Evolutionary conservation across 2,113 vertebrate genomes (phyloP).

Genomic region (Bubalus kerabau): DNA sequence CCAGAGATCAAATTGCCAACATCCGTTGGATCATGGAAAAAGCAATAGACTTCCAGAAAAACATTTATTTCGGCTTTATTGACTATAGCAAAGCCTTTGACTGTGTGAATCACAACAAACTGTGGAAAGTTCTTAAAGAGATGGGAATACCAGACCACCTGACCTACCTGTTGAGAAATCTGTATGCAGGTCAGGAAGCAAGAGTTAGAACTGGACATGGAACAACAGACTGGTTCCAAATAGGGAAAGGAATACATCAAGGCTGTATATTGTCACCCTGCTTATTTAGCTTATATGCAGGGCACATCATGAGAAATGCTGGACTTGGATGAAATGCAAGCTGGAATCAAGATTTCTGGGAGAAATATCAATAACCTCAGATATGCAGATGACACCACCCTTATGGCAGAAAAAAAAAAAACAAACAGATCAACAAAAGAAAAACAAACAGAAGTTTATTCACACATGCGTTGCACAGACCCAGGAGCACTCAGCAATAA

Average conservation of each 20-base stretch:
- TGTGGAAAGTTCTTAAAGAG: not conserved
- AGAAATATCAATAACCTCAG: not conserved
- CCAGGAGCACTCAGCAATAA: not conserved
- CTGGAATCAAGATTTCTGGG: rapidly evolving
- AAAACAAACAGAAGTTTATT: not conserved
- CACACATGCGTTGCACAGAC: not conserved
- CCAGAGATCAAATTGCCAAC: not conserved
- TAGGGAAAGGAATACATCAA: not conserved
- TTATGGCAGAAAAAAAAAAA: not conserved
- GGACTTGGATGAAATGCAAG: not conserved
- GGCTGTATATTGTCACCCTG: not conserved
- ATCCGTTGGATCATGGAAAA: not conserved
- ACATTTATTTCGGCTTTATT: not conserved
- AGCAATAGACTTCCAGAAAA: not conserved
- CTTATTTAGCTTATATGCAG: not conserved
- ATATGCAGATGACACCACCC: not conserved
- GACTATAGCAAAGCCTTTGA: not conserved
- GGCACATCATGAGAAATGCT: not conserved
- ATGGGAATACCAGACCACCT: not conserved
- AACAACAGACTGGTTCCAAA: not conserved
- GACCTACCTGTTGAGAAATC: not conserved
- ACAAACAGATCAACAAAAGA: not conserved
- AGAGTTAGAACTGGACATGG: not conserved
- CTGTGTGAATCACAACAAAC: not conserved
- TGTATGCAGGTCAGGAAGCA: not conserved